Base-by-base conservation (phyloP, 2,888 invertebrate species). In the Agrochola litura region DNA sequence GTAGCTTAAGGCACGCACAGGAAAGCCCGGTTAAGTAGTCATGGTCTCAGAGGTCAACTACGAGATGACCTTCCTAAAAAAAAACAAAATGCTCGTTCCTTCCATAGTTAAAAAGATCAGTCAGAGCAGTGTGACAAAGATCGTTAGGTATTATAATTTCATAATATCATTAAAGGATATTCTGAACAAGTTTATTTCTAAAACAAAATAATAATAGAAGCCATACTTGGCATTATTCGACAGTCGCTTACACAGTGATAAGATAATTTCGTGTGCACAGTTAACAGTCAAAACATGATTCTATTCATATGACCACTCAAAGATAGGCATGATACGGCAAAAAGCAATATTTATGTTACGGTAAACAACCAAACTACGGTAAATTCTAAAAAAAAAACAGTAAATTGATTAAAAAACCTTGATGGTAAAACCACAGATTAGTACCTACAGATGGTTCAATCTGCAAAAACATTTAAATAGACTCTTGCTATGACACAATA, bases 281-380 rank as follows among this genome's bases (percentile, higher is more conserved):
- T 56, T 19, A 22, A 49, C 22, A 67, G n/a, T 66, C n/a, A 58
- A 41, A 64, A 65, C 22, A 66, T 41, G 22, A 6, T 37, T 30
- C 6, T 30, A 14, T 54, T 43, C 22, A 3, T 10, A 30, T 30
- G 16, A 52, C 37, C 37, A 64, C 6, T 43, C 12, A 25, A 37
- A 64, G 41, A 19, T 22, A 12, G 0, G 25, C 37, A 49, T 79
- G 68, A 58, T 65, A 63, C 16, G 22, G 19, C 30, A 76, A 75
- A 76, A 76, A n/a, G 0, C 8, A 54, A 63, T 25, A 75, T n/a
- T 2, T 54, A 19, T 78, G 60, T 77, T 8, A 49, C 22, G 3
- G 12, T 52, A 9, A 77, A 75, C 30, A 1, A 0, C 9, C 12
- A 4, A 76, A 52, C 16, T 41, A 22, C 25, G 16, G 6, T 25